A percentile compares a stretch with the other conserved stretches of the same genome.
phyloP scores from a whole-genome alignment of 2,888 invertebrate genomes.

The Tinea pellionella region DNA sequence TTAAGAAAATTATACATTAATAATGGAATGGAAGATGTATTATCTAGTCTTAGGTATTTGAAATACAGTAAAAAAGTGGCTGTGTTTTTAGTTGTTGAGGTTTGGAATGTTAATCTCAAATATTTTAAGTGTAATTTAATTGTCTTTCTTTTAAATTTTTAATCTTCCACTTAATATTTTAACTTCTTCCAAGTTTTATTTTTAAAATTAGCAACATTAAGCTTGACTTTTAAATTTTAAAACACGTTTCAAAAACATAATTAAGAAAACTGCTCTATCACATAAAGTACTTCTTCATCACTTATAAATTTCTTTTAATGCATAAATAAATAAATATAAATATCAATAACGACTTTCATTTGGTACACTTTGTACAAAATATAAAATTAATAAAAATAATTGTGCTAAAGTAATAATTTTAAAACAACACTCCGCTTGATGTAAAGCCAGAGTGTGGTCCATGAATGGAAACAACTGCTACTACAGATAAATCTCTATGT shows the following conservation, averaged over 20 bases:
- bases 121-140: neutral
- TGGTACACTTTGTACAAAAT: neutral
- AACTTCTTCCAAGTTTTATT: neutral
- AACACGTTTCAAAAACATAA: neutral
- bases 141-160: neutral
- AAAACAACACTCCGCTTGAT: too few relatives aligned
- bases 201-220: neutral
- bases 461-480: too few relatives aligned
- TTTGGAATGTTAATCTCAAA: neutral
- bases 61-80: conserved; percentile 1
- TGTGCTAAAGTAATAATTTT: too few relatives aligned
- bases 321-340: neutral
- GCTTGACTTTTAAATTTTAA: neutral
- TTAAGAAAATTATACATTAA: neutral
- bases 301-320: neutral
- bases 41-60: neutral
- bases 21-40: neutral
- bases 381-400: neutral
- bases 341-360: neutral
- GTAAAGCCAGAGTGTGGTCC: too few relatives aligned
- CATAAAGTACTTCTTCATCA: neutral
- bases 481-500: too few relatives aligned
- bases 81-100: neutral
- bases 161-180: neutral
- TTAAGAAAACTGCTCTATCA: neutral